These are phyloP conservation scores for Dynastes grantii DNA, from an alignment of 2,888 invertebrate genomes.

Conservation along the genomic window DNA sequence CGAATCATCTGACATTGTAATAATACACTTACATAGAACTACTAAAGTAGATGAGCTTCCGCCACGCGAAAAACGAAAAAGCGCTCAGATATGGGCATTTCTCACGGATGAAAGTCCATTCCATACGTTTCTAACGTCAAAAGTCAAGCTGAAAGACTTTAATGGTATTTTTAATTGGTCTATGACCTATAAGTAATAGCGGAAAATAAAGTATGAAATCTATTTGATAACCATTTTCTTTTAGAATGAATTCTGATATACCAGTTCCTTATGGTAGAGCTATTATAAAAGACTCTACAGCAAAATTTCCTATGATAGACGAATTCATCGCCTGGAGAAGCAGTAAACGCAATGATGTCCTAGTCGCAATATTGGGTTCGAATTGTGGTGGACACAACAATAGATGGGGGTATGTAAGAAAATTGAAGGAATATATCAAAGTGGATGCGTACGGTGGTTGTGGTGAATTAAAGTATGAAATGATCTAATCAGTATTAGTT, in stretches of 20 bases:
- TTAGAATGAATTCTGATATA: constrained; percentile 76
- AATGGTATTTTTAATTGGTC: constrained; percentile 82
- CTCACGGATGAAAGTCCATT: constrained; percentile 80
- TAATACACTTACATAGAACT: constrained; percentile 75
- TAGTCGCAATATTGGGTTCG: constrained; percentile 75
- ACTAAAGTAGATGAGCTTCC: constrained; percentile 73
- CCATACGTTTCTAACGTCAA: constrained; percentile 73
- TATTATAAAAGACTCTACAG: constrained; percentile 60
- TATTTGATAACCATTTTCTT: constrained; percentile 6
- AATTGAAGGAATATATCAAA: constrained; percentile 75
- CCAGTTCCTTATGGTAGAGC: constrained; percentile 80
- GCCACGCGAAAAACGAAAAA: constrained; percentile 70
- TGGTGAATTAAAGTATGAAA: constrained; percentile 66
- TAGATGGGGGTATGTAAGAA: constrained; percentile 73
- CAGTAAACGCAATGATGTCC: constrained; percentile 70
- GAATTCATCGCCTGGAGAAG: constrained; percentile 62
- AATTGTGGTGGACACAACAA: constrained; percentile 73
- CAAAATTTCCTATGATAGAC: constrained; percentile 45
- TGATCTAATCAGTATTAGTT: not conserved
- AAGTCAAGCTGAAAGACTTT: constrained; percentile 68
- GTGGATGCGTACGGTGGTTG: constrained; percentile 76
- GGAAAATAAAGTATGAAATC: not conserved
- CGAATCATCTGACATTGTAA: constrained; percentile 76
- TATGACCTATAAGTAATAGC: constrained; percentile 76
- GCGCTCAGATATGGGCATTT: constrained; percentile 80